phyloP scores from a whole-genome alignment of 2,113 vertebrate genomes.

The Ochotona princeps region DNA sequence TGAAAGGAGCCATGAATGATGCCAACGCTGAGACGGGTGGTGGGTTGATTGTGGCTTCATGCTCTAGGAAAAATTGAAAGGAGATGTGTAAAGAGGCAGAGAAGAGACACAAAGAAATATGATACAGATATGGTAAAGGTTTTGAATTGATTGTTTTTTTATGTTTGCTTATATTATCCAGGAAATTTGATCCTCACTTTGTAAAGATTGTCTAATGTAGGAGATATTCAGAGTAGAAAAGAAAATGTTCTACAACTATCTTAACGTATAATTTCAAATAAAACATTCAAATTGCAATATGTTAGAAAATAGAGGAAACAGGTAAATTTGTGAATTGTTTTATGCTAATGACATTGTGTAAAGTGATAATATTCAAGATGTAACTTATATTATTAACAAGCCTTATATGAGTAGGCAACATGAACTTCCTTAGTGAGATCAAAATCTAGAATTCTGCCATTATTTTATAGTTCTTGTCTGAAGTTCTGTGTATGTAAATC shows the following conservation, averaged over 20 bases:
- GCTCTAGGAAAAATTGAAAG: neutral
- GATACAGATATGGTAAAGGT: neutral
- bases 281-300: neutral
- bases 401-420: neutral
- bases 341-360: constrained; percentile 20
- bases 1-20: neutral
- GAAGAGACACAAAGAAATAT: neutral
- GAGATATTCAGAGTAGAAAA: constrained; percentile 36
- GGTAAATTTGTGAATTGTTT: neutral
- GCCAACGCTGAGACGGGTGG: neutral
- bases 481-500: constrained; percentile 11
- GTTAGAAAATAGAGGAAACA: constrained; percentile 30
- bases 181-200: neutral
- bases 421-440: neutral
- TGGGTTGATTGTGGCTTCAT: neutral
- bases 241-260: neutral
- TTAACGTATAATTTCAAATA: constrained; percentile 27
- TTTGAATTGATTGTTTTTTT: neutral
- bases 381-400: constrained; percentile 40
- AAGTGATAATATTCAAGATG: neutral
- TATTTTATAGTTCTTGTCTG: constrained; percentile 31
- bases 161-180: constrained; percentile 26
- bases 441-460: constrained; percentile 37
- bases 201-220: neutral
- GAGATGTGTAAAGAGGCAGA: neutral